A percentile compares a stretch with the other conserved stretches of the same genome.
Conservation (phyloP, 2,797 vertebrate species). For the Notamacropus eugenii region DNA sequence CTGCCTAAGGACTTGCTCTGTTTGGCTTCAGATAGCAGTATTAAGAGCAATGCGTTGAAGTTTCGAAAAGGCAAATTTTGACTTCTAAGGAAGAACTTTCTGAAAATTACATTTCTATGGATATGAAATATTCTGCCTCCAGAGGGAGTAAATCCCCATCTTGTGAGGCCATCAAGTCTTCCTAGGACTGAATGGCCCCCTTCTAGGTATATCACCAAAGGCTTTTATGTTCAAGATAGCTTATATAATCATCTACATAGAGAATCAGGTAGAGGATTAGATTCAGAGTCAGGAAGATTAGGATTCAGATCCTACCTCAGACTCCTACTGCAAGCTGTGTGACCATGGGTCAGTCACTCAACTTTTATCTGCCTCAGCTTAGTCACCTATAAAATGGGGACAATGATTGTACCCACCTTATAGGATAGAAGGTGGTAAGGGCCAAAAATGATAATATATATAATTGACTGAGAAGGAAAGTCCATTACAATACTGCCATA, state of each 20-base stretch:
- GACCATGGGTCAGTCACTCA: background rate
- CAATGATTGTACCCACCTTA: background rate
- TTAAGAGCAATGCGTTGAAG: background rate
- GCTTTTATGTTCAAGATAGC: background rate
- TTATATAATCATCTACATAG: background rate
- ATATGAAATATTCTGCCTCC: background rate
- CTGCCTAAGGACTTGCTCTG: background rate
- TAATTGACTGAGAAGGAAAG: no score
- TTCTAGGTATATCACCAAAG: background rate
- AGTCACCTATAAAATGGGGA: background rate
- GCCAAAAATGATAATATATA: background rate
- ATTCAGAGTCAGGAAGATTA: background rate
- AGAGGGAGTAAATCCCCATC: background rate
- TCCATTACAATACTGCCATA: no score
- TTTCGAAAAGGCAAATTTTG: background rate
- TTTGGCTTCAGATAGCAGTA: background rate
- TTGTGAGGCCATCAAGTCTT: background rate
- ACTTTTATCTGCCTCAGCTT: background rate
- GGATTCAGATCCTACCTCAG: background rate
- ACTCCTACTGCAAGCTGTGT: background rate
- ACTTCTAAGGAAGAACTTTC: background rate
- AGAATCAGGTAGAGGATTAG: background rate
- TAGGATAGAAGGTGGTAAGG: background rate
- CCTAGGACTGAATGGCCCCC: background rate
- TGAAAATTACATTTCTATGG: background rate